These are phyloP conservation scores for Tanypteryx hageni DNA, from an alignment of 2,888 invertebrate genomes.

Conservation along the genomic window DNA sequence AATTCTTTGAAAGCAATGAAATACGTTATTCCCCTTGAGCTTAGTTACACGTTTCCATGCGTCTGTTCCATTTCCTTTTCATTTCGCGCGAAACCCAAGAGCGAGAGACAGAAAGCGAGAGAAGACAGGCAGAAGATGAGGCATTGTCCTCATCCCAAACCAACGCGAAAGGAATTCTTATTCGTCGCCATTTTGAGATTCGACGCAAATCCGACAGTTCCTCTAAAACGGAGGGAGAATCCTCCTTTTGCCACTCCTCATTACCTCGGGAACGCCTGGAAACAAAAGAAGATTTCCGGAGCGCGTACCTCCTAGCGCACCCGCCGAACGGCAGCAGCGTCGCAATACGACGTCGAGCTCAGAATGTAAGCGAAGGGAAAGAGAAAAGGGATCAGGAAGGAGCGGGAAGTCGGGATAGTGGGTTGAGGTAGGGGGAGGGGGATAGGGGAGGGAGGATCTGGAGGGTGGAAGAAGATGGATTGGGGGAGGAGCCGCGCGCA, in stretches of 20 bases:
- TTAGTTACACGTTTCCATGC: too few relatives aligned
- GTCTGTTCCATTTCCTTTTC: too few relatives aligned
- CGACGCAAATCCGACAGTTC: constrained; percentile 39
- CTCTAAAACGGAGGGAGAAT: background rate
- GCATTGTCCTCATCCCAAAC: background rate
- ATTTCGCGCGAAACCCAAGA: background rate
- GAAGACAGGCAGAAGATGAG: constrained; percentile 15
- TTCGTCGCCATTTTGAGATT: constrained; percentile 45
- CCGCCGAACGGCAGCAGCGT: constrained; percentile 40
- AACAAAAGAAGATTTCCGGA: constrained; percentile 53
- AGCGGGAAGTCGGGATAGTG: background rate
- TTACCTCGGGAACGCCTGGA: constrained; percentile 40
- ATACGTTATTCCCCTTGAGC: too few relatives aligned
- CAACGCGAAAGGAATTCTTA: constrained; percentile 1
- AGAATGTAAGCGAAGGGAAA: background rate
- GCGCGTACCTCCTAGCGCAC: background rate
- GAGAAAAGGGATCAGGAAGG: constrained; percentile 46
- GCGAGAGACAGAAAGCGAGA: background rate
- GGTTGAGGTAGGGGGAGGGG: background rate
- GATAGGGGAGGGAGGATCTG: background rate
- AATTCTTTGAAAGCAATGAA: too few relatives aligned
- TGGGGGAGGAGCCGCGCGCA: constrained; percentile 26
- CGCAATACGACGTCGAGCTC: constrained; percentile 57
- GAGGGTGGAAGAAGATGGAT: constrained; percentile 52
- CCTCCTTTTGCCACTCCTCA: constrained; percentile 56